Evolutionary conservation across 2,888 invertebrate genomes (phyloP), one percentile per base, ranked within the genome.

Genomic region (Lithophane semibrunnea): DNA sequence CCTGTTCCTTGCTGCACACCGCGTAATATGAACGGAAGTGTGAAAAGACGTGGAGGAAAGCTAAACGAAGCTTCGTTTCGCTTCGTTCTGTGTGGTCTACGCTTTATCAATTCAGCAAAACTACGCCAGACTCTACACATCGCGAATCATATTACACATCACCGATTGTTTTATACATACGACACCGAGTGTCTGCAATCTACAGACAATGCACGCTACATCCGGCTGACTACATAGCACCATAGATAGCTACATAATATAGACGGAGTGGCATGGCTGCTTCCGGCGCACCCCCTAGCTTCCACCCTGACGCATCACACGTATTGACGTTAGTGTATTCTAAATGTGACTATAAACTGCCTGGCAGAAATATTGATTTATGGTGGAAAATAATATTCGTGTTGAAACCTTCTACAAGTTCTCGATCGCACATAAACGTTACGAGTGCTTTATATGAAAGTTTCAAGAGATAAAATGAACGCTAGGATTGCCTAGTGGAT

Each of bases 251-350:
- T 54, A 83, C 66, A 75, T 70, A 72, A 75, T 70, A 72, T 80
- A 71, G 73, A 84, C 77, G 80, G 70, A 68, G 75, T 24, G 68
- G 71, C 60, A 73, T 69, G 82, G 44, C 69, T 47, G 79, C 82
- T 82, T 86, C 87, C 85, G 87, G 85, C 68, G 42, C 77, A 65
- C 63, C 75, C 77, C 82, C 73, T 60, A 42, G 16, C 64, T 73
- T 65, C 76, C 79, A 49, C 64, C 78, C 77, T 60, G 60, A 65
- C 47, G 49, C 66, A 64, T 52, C 80, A 72, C 29, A 79, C 75
- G 44, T 70, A 63, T 70, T 63, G 47, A 79, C 24, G 67, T 68
- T 68, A 42, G 56, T 42, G 37, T 72, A 29, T 49, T 37, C 67
- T 63, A 68, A 58, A 80, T 63, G 54, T 52, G 21, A 47, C 54